Evolutionary conservation across 1,140 invertebrate genomes (phyloP).

Genomic region (Brachionus rubens): DNA sequence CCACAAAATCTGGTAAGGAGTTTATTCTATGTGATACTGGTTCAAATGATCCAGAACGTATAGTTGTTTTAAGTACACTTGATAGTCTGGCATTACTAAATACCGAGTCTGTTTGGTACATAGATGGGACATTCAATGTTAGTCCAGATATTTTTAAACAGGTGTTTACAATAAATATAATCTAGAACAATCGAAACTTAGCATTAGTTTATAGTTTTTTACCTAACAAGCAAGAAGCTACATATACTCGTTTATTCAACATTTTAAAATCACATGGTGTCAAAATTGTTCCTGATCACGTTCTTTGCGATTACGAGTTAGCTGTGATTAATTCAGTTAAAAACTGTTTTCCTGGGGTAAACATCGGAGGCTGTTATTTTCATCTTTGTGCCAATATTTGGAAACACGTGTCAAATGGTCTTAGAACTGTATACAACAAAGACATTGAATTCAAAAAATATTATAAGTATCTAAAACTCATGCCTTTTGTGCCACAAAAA

Average conservation of each 20-base stretch:
- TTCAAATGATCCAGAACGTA: not conserved
- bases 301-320: not conserved
- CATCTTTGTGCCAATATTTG: not conserved
- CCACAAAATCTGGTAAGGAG: constrained; percentile 7
- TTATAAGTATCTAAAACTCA: not conserved
- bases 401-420: not conserved
- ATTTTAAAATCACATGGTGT: not conserved
- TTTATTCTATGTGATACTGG: not conserved
- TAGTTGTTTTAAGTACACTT: not conserved
- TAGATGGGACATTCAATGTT: not conserved
- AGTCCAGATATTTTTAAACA: constrained; percentile 8
- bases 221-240: not conserved
- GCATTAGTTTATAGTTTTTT: not conserved
- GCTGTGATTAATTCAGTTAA: not conserved
- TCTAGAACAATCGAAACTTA: not conserved
- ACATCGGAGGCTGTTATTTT: not conserved
- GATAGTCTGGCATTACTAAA: not conserved
- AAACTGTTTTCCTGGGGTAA: not conserved
- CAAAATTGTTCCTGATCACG: not conserved
- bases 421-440: not conserved
- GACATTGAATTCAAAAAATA: not conserved
- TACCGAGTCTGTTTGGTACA: not conserved
- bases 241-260: not conserved
- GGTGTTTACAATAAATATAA: not conserved
- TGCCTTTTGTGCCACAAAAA: not conserved